Conservation (phyloP, 2,797 vertebrate genomes). For the Cynodonichthys magdalenae region DNA sequence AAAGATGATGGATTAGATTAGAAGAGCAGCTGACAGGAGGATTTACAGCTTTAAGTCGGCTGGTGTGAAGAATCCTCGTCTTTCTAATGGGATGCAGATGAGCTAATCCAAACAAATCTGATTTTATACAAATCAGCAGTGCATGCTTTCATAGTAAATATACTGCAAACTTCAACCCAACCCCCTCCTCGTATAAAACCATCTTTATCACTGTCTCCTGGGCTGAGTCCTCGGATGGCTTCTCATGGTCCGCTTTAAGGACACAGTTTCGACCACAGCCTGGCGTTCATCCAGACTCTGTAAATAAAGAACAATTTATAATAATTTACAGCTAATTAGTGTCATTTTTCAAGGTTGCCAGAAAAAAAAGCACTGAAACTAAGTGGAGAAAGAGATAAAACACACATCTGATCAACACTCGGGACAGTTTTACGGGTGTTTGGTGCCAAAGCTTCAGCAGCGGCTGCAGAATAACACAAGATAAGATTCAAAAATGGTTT, state of each 20-base stretch:
- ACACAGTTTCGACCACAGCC: slow-evolving; percentile 57
- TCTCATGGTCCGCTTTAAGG: slow-evolving; percentile 53
- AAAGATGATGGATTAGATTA: slow-evolving; percentile 49
- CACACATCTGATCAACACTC: not conserved
- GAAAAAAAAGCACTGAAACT: slow-evolving; percentile 11
- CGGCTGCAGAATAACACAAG: slow-evolving; percentile 70
- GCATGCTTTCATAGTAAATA: slow-evolving; percentile 26
- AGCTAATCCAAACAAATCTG: slow-evolving; percentile 5
- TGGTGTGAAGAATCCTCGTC: slow-evolving; percentile 17
- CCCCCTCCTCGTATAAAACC: slow-evolving; percentile 24
- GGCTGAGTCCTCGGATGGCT: slow-evolving; percentile 31
- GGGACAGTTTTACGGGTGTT: too few species aligned
- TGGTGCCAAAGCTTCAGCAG: slow-evolving; percentile 18
- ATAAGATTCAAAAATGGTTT: slow-evolving; percentile 47
- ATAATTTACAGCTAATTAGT: slow-evolving; percentile 27
- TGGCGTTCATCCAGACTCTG: slow-evolving; percentile 56
- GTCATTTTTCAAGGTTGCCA: slow-evolving; percentile 13
- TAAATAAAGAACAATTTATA: slow-evolving; percentile 27
- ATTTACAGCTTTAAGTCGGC: slow-evolving; percentile 15
- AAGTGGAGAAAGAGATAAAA: slow-evolving; percentile 6
- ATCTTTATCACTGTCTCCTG: slow-evolving; percentile 10
- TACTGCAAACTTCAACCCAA: slow-evolving; percentile 10
- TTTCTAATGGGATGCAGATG: not conserved
- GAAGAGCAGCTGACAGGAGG: slow-evolving; percentile 19
- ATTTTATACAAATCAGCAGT: not conserved